Evolutionary conservation across 2,113 vertebrate genomes (phyloP).

Genomic region (Sialia sialis): DNA sequence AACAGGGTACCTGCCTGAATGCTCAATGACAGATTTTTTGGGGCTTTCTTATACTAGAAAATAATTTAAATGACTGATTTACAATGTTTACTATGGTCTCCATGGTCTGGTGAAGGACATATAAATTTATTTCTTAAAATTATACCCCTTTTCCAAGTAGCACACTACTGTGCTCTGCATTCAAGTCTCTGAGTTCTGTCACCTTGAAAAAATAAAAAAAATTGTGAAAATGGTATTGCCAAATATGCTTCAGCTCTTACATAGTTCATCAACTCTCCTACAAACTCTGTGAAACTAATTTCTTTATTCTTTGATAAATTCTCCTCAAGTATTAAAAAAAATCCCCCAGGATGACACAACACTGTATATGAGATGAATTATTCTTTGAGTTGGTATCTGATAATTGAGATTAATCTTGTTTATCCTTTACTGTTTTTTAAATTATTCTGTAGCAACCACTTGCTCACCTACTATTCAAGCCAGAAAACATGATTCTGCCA

Average conservation of each 20-base stretch:
- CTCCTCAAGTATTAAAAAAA: not conserved
- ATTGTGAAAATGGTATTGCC: not conserved
- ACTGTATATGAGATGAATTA: not conserved
- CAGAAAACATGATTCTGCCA: not conserved
- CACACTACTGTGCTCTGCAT: not conserved
- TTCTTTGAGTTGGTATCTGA: not conserved
- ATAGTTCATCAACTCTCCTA: not conserved
- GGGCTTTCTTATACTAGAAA: not conserved
- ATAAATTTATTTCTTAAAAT: not conserved
- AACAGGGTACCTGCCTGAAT: fast-evolving
- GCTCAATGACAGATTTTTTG: not conserved
- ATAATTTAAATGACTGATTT: not conserved
- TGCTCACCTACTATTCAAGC: not conserved
- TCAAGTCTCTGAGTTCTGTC: not conserved
- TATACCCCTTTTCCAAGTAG: not conserved
- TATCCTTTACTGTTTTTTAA: not conserved
- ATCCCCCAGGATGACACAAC: not conserved
- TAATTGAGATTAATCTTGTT: not conserved
- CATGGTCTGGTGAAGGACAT: not conserved
- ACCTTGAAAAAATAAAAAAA: not conserved
- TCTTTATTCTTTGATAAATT: not conserved
- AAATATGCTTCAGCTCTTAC: not conserved
- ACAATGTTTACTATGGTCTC: not conserved
- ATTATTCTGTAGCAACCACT: not conserved
- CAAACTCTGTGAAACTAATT: not conserved